These are phyloP conservation scores for Meles meles DNA, from an alignment of 2,113 vertebrate species.

Conservation along the genomic window DNA sequence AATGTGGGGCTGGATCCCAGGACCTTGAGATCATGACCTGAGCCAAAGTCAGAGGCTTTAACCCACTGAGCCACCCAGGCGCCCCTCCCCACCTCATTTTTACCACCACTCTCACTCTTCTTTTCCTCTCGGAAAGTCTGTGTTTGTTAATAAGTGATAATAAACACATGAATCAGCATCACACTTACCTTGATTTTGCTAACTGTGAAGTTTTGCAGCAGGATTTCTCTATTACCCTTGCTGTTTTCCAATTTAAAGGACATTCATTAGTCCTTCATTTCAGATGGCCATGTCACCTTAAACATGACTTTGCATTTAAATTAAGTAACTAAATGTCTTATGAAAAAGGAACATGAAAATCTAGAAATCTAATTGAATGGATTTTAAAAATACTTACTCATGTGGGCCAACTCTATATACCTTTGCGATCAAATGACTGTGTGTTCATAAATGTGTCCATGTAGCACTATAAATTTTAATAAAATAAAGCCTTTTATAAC, in stretches of 20 bases:
- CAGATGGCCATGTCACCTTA: background rate
- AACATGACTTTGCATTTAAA: conserved; percentile 42
- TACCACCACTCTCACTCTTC: background rate
- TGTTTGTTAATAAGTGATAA: background rate
- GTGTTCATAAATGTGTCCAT: background rate
- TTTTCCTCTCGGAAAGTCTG: background rate
- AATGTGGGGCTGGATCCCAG: too few relatives aligned
- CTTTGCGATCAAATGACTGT: background rate
- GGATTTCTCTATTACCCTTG: background rate
- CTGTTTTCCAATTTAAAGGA: conserved; percentile 8
- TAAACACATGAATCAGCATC: background rate
- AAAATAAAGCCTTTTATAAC: conserved; percentile 23
- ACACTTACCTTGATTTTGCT: background rate
- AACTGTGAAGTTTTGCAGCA: background rate
- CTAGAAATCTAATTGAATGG: background rate
- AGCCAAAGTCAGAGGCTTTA: too few relatives aligned
- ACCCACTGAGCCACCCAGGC: too few relatives aligned
- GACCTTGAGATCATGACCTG: too few relatives aligned
- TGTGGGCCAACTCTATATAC: background rate
- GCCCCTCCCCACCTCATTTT: background rate
- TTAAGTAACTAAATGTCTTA: conserved; percentile 11
- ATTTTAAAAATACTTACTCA: conserved; percentile 19
- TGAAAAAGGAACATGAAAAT: conserved; percentile 4
- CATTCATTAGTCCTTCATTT: conserved; percentile 24
- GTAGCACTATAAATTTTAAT: background rate